These are phyloP conservation scores for Sesia bembeciformis DNA, from an alignment of 2,888 invertebrate species.

Conservation along the genomic window DNA sequence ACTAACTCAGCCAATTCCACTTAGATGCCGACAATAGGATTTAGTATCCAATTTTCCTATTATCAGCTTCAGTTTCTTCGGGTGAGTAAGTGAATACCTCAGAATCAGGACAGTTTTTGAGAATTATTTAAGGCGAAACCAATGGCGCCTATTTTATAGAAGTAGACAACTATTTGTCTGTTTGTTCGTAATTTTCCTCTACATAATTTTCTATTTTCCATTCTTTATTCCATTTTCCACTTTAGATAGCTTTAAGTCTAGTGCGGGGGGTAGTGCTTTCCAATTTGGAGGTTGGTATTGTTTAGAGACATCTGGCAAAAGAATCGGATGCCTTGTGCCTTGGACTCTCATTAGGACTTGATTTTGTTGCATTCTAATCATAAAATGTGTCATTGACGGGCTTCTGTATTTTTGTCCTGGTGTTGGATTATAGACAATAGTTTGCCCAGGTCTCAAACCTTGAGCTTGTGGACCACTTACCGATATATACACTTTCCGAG, in stretches of 20 bases:
- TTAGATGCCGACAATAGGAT: too few relatives aligned
- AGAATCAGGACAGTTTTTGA: too few relatives aligned
- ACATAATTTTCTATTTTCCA: conserved; percentile 88
- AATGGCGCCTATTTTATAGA: too few relatives aligned
- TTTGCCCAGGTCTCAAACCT: conserved; percentile 36
- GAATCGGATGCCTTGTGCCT: conserved; percentile 76
- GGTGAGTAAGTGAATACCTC: too few relatives aligned
- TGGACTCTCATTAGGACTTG: conserved; percentile 19
- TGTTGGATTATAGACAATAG: conserved; percentile 24
- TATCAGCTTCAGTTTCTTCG: too few relatives aligned
- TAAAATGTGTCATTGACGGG: conserved; percentile 18
- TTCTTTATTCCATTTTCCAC: conserved; percentile 88
- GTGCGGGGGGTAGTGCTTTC: conserved; percentile 77
- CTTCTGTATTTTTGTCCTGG: conserved; percentile 37
- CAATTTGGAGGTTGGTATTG: conserved; percentile 66
- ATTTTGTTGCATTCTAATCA: conserved; percentile 22
- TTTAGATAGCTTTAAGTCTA: conserved; percentile 86
- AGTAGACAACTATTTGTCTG: conserved; percentile 39
- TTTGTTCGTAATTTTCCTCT: conserved; percentile 79
- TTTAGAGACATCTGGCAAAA: conserved; percentile 68
- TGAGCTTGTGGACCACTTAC: conserved; percentile 46
- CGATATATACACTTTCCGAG: conserved; percentile 60
- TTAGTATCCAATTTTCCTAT: too few relatives aligned
- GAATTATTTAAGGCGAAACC: too few relatives aligned
- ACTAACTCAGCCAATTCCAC: too few relatives aligned